These are phyloP conservation scores for Hyposoter dolosus DNA, from an alignment of 2,888 invertebrate genomes.

Conservation along the genomic window DNA sequence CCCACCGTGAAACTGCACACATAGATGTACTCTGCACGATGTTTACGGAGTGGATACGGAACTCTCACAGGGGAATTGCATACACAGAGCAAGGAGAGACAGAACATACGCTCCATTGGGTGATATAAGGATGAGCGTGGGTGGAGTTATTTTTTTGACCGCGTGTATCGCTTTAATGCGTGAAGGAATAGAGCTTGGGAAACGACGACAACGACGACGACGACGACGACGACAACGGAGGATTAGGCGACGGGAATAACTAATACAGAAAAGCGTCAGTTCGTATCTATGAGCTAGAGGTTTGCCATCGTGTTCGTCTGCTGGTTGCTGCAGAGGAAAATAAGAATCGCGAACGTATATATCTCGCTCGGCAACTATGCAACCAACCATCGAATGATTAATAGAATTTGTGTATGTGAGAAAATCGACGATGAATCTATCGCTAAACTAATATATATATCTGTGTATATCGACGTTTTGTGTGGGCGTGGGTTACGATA, in stretches of 20 bases:
- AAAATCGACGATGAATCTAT: constrained; percentile 65
- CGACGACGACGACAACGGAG: constrained; percentile 32
- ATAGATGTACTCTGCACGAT: constrained; percentile 18
- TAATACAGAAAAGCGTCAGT: constrained; percentile 39
- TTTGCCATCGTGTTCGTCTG: constrained; percentile 35
- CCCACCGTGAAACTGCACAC: constrained; percentile 63
- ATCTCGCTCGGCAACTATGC: constrained; percentile 42
- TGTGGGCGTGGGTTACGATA: constrained; percentile 69
- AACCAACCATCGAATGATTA: constrained; percentile 68
- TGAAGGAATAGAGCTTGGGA: constrained; percentile 69
- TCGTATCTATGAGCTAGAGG: constrained; percentile 54
- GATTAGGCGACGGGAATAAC: constrained; percentile 48
- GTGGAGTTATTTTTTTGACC: constrained; percentile 71
- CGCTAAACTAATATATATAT: constrained; percentile 30
- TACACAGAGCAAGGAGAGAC: constrained; percentile 10
- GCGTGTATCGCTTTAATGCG: constrained; percentile 66
- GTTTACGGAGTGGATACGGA: constrained; percentile 24
- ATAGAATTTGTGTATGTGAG: constrained; percentile 66
- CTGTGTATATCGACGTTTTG: constrained; percentile 57
- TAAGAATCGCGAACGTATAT: constrained; percentile 44
- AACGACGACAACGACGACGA: constrained; percentile 50
- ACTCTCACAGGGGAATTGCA: constrained; percentile 40
- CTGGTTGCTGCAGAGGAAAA: constrained; percentile 27
- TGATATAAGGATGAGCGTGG: constrained; percentile 81
- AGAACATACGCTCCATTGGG: constrained; percentile 75